Conservation (phyloP, 1,140 invertebrate genomes). For the Galendromus occidentalis region DNA sequence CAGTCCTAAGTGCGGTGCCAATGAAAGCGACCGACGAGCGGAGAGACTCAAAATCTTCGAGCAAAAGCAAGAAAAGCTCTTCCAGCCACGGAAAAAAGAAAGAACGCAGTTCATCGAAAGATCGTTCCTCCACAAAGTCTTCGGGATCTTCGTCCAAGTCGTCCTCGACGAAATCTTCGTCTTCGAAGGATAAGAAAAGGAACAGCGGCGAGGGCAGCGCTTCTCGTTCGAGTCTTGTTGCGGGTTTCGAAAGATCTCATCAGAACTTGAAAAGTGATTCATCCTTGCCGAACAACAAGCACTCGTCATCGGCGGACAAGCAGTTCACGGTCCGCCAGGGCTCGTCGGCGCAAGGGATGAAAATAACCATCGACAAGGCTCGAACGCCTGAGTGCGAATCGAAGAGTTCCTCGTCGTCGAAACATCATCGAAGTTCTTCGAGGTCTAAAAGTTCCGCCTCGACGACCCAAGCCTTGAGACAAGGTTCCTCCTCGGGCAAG, state of each 20-base stretch:
- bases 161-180: not conserved
- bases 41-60: no score
- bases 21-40: no score
- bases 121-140: not conserved
- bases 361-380: constrained; percentile 3
- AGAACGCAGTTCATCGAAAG: not conserved
- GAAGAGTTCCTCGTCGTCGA: not conserved
- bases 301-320: not conserved
- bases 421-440: not conserved
- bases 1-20: no score
- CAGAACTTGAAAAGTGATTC: no score
- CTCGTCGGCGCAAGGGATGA: constrained; percentile 1
- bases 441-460: not conserved
- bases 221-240: no score
- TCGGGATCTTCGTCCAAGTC: not conserved
- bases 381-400: not conserved
- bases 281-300: not conserved
- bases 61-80: no score
- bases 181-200: not conserved
- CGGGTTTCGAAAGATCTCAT: no score
- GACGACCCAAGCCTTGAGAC: not conserved
- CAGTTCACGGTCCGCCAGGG: not conserved
- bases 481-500: not conserved
- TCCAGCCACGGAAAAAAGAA: not conserved
- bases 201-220: not conserved